Evolutionary conservation across 2,797 vertebrate genomes (phyloP), one percentile per base, ranked within the genome.

Genomic region (Melopsittacus undulatus): DNA sequence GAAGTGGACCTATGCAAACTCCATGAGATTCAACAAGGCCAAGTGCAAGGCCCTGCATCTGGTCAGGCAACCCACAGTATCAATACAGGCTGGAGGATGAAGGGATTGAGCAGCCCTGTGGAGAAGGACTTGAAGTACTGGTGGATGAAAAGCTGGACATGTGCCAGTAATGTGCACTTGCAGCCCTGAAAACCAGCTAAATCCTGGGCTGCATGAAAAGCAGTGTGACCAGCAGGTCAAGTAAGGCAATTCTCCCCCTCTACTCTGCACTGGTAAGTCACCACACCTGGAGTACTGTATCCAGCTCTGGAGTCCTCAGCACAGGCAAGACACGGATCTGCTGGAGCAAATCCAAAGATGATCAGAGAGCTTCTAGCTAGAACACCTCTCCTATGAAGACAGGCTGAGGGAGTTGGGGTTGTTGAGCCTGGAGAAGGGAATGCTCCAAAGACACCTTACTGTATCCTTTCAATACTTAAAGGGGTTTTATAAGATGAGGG

Each of bases 111-210:
- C 5, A 66, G 11, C 32, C 17, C 27, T 42, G 22, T 2, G 0
- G 6, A 73, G 30, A 11, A 51, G 26, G 13, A 68, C n/a, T 20
- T 67, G 20, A 19, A 34, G 4, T 22, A 16, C 6, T 21, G 15
- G 17, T 68, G 17, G 6, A 27, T 62, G 24, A 43, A 42, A 38
- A 61, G 19, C 11, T 22, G 16, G 34, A 26, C 20, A 34, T 14
- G 18, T 32, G 6, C 26, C 2, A 2, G 5, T 14, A 51, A 17
- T 3, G 10, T 34, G 8, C 0, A 0, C 42, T 75, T 2, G 0
- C 6, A 80, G 63, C 36, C 43, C 48, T 80, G 36, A 63, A 48
- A 11, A 23, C 10, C 27, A 49, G 30, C 8, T 0, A 1, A 17
- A 23, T 29, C 16, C 54, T 49, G 32, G 27, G 14, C 52, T 29